A percentile compares a stretch with the other conserved stretches of the same genome.
Conservation (phyloP, 1,140 invertebrate genomes). For the Meloidogyne exigua region DNA sequence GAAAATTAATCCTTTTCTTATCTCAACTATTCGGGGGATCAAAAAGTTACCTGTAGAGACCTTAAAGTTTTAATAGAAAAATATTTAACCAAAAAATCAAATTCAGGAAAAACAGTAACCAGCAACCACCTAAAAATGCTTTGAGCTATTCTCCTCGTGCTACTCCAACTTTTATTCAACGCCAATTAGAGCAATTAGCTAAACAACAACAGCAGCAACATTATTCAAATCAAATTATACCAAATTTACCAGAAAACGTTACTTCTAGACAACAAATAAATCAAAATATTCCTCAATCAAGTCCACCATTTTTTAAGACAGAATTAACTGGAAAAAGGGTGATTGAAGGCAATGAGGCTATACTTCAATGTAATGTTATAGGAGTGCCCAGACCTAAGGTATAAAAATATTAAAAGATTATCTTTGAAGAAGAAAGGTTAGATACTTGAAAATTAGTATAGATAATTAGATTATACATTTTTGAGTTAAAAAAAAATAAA, state of each 20-base stretch:
- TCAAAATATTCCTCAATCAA: background rate
- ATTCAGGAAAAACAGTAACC: background rate
- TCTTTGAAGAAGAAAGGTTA: too few relatives aligned
- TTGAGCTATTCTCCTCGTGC: slow-evolving; percentile 11
- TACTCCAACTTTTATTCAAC: slow-evolving; percentile 33
- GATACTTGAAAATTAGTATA: too few relatives aligned
- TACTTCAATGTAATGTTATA: slow-evolving; percentile 56
- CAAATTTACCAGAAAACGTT: too few relatives aligned
- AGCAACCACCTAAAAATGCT: background rate
- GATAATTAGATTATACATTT: too few relatives aligned
- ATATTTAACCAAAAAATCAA: too few relatives aligned
- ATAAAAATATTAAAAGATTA: background rate
- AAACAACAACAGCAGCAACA: slow-evolving; percentile 5
- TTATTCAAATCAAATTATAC: too few relatives aligned
- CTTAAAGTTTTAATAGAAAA: too few relatives aligned
- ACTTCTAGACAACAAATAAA: too few relatives aligned
- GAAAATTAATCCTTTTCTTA: too few relatives aligned
- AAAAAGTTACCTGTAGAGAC: too few relatives aligned
- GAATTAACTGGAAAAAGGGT: slow-evolving; percentile 50
- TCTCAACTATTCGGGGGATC: too few relatives aligned
- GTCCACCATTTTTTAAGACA: background rate
- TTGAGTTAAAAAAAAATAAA: too few relatives aligned
- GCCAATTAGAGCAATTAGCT: slow-evolving; percentile 27
- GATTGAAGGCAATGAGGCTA: slow-evolving; percentile 61
- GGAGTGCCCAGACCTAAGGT: slow-evolving; percentile 61